phyloP scores from a whole-genome alignment of 2,797 vertebrate species.

The Menidia menidia region DNA sequence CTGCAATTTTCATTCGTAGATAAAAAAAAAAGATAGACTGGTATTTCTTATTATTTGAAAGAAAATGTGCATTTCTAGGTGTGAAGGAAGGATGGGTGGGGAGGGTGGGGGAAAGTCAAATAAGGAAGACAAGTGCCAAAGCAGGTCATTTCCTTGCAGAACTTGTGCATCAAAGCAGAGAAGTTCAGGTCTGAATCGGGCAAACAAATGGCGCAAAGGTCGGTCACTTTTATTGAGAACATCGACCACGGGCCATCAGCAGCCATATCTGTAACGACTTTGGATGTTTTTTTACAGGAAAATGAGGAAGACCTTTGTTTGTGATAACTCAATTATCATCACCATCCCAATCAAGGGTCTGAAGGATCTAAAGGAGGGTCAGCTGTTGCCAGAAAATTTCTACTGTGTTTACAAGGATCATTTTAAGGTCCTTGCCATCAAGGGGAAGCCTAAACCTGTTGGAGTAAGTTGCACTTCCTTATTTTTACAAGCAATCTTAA shows the following conservation, averaged over 20 bases:
- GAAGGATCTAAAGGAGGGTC: constrained; percentile 23
- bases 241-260: background rate
- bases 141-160: constrained; percentile 57
- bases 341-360: constrained; percentile 76
- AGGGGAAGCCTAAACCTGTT: constrained; percentile 76
- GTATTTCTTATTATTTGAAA: too few relatives aligned
- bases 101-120: background rate
- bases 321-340: constrained; percentile 80
- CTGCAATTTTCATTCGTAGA: too few relatives aligned
- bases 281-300: constrained; percentile 15
- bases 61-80: background rate
- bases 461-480: constrained; percentile 68
- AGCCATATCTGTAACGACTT: background rate
- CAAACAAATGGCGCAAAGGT: constrained; percentile 25
- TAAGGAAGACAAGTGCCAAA: background rate
- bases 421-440: constrained; percentile 78
- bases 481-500: background rate
- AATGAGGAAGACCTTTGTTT: constrained; percentile 77
- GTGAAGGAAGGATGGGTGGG: background rate
- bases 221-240: background rate
- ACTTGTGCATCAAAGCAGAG: constrained; percentile 25
- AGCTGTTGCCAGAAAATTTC: constrained; percentile 78
- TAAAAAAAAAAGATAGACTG: too few relatives aligned
- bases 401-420: constrained; percentile 79
- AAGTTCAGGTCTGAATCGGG: constrained; percentile 25